Evolutionary conservation across 2,113 vertebrate species (phyloP).

Genomic region (Hipposideros armiger): DNA sequence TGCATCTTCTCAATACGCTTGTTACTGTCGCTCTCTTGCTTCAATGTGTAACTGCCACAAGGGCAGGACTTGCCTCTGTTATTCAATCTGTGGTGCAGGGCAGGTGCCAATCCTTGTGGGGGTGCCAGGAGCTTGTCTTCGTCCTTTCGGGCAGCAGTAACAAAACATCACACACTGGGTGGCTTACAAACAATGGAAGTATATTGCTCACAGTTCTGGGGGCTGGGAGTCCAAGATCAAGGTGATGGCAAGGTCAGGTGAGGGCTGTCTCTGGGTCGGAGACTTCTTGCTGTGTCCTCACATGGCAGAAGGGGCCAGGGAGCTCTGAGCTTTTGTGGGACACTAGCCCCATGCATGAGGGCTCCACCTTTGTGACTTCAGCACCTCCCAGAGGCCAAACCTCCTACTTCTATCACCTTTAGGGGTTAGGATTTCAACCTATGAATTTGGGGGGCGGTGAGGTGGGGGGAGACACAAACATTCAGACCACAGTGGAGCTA

Average conservation of each 20-base stretch:
- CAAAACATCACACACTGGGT: rapidly evolving
- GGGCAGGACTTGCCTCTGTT: background rate
- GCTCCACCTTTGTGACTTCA: background rate
- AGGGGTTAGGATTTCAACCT: background rate
- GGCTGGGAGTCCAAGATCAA: no score
- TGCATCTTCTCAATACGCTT: rapidly evolving
- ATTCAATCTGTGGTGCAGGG: background rate
- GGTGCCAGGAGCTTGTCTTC: background rate
- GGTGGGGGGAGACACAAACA: no score
- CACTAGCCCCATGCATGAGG: background rate
- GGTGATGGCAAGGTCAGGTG: rapidly evolving
- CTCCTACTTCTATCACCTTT: background rate
- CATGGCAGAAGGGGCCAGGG: rapidly evolving
- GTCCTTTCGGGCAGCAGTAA: rapidly evolving
- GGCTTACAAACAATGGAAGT: background rate
- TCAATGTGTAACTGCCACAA: background rate
- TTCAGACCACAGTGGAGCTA: background rate
- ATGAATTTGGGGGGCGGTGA: no score
- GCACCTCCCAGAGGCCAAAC: background rate
- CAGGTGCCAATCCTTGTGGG: rapidly evolving
- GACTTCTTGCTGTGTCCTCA: background rate
- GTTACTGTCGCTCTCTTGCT: rapidly evolving
- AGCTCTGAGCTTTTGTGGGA: background rate
- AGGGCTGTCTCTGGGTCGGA: rapidly evolving
- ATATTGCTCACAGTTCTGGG: background rate